Percentiles rank a stretch among this genome's conserved stretches.
phyloP scores from a whole-genome alignment of 1,140 invertebrate species.

The Euura lappo region DNA sequence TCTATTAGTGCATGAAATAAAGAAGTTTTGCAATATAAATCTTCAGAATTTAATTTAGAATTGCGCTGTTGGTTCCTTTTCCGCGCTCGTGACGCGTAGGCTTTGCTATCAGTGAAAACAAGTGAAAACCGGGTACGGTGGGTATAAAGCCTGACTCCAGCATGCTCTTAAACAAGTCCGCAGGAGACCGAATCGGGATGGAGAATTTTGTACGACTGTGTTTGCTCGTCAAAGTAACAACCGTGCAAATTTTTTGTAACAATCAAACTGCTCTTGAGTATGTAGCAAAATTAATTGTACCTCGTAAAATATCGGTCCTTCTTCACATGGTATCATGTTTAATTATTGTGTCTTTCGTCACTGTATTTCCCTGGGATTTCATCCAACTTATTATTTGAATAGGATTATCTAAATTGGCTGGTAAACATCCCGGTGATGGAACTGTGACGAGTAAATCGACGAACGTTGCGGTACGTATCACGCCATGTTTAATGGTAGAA shows the following conservation, averaged over 20 bases:
- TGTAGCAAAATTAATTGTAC: slow-evolving; percentile 15
- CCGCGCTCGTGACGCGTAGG: no score
- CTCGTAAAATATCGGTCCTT: slow-evolving; percentile 17
- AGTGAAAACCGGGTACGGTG: no score
- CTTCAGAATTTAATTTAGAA: no score
- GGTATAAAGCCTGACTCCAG: no score
- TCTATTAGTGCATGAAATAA: no score
- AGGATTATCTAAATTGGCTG: background rate
- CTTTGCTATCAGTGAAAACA: no score
- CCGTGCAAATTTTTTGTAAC: slow-evolving; percentile 16
- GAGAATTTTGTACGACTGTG: slow-evolving; percentile 10
- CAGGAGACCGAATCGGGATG: background rate
- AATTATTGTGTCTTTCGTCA: slow-evolving; percentile 17
- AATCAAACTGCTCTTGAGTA: slow-evolving; percentile 2
- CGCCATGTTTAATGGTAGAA: slow-evolving; percentile 8
- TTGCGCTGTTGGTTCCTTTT: no score
- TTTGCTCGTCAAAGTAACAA: slow-evolving; percentile 20
- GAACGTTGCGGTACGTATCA: slow-evolving; percentile 6
- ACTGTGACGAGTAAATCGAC: background rate
- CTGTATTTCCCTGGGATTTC: slow-evolving; percentile 17
- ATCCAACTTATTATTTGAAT: background rate
- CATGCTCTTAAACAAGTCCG: background rate
- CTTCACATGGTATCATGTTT: slow-evolving; percentile 13
- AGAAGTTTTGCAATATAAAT: no score
- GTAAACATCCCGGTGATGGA: slow-evolving; percentile 9